Evolutionary conservation across 2,797 vertebrate species (phyloP).

Genomic region (Alcedo quadribrachys): DNA sequence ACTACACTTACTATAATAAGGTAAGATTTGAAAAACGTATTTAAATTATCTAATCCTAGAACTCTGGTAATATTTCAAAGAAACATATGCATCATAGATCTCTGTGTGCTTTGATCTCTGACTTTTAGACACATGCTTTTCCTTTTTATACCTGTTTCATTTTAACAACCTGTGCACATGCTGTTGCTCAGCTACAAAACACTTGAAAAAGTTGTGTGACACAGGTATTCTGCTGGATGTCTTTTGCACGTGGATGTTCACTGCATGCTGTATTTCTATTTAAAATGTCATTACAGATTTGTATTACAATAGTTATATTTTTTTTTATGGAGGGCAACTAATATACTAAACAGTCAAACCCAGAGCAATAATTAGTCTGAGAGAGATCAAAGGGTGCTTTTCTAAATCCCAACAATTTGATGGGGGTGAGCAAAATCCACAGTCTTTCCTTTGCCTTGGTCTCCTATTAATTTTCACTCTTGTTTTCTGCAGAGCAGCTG

Average conservation of each 20-base stretch:
- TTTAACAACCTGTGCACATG: conserved; percentile 62
- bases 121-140: conserved; percentile 30
- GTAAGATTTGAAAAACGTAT: neutral
- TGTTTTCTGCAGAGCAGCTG: conserved; percentile 59
- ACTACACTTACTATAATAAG: neutral
- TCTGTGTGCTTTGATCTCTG: conserved; percentile 10
- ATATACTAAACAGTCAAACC: conserved; percentile 68
- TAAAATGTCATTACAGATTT: conserved; percentile 72
- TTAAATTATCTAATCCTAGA: neutral
- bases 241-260: conserved; percentile 67
- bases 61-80: neutral
- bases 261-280: conserved; percentile 68
- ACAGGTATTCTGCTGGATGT: conserved; percentile 61
- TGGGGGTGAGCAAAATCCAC: conserved; percentile 66
- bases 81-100: neutral
- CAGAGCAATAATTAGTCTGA: conserved; percentile 72
- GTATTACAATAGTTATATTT: conserved; percentile 61
- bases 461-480: conserved; percentile 75
- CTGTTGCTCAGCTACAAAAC: conserved; percentile 69
- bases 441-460: conserved; percentile 71
- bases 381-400: conserved; percentile 74
- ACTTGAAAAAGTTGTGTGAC: conserved; percentile 71
- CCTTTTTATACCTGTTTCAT: conserved; percentile 55
- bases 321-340: conserved; percentile 72
- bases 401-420: conserved; percentile 71